Conservation (phyloP, 2,888 invertebrate species). For the Napeogenes sylphis region DNA sequence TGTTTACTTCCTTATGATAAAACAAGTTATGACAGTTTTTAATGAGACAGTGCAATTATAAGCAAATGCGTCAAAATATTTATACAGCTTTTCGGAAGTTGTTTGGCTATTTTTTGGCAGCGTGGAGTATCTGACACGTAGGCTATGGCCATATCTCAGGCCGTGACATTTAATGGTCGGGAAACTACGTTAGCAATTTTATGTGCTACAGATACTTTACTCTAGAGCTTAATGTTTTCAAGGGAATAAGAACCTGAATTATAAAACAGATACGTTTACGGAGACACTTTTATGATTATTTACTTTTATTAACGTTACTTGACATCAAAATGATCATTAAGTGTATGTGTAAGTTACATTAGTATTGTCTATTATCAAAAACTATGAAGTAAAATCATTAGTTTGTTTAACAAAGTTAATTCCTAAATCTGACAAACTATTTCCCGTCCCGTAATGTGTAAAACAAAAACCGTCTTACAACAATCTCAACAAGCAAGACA, state of each 20-base stretch:
- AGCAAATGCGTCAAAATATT: background rate
- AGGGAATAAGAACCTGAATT: conserved; percentile 23
- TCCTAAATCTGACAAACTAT: too few relatives aligned
- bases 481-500: too few relatives aligned
- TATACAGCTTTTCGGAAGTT: conserved; percentile 11
- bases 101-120: conserved; percentile 22
- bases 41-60: background rate
- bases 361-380: too few relatives aligned
- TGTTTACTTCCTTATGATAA: background rate
- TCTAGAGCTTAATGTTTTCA: conserved; percentile 24
- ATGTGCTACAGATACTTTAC: conserved; percentile 22
- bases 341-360: too few relatives aligned
- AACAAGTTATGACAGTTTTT: background rate
- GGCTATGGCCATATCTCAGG: conserved; percentile 31
- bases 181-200: conserved; percentile 34
- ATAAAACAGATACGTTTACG: conserved; percentile 7
- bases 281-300: conserved; percentile 2
- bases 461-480: too few relatives aligned
- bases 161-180: conserved; percentile 32
- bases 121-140: conserved; percentile 14
- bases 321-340: too few relatives aligned
- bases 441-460: too few relatives aligned
- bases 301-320: background rate
- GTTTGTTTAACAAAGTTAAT: too few relatives aligned
- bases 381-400: too few relatives aligned